phyloP scores from a whole-genome alignment of 2,797 vertebrate species.

The Sparus aurata region DNA sequence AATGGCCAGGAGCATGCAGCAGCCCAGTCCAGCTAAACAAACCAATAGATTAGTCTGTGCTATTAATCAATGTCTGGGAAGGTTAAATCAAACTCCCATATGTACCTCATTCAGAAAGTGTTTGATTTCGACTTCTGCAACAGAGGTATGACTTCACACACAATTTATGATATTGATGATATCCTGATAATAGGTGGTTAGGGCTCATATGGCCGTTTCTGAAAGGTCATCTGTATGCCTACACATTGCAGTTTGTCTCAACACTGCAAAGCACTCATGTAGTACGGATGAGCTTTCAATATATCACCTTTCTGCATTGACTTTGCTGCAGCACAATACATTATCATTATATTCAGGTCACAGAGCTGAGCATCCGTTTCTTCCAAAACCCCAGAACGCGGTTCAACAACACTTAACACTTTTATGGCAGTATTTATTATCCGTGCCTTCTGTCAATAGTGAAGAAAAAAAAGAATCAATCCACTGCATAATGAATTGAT shows the following conservation, averaged over 20 bases:
- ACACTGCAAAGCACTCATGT: constrained; percentile 18
- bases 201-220: neutral
- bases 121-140: constrained; percentile 11
- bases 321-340: neutral
- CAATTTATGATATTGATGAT: constrained; percentile 11
- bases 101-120: neutral
- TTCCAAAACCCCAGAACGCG: neutral
- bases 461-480: neutral
- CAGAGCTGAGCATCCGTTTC: constrained; percentile 1
- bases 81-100: constrained; percentile 20
- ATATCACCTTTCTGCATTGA: neutral
- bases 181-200: neutral
- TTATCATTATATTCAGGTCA: constrained; percentile 5
- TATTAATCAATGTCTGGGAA: constrained; percentile 28
- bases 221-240: neutral
- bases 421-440: neutral
- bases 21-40: constrained; percentile 5
- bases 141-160: neutral
- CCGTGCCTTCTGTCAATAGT: neutral
- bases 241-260: neutral
- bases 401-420: neutral
- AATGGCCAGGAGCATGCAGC: constrained; percentile 22
- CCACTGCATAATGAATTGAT: neutral
- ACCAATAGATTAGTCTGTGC: constrained; percentile 40
- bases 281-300: constrained; percentile 17